These are phyloP conservation scores for Taxidea taxus DNA, from an alignment of 2,113 vertebrate genomes.

Conservation along the genomic window DNA sequence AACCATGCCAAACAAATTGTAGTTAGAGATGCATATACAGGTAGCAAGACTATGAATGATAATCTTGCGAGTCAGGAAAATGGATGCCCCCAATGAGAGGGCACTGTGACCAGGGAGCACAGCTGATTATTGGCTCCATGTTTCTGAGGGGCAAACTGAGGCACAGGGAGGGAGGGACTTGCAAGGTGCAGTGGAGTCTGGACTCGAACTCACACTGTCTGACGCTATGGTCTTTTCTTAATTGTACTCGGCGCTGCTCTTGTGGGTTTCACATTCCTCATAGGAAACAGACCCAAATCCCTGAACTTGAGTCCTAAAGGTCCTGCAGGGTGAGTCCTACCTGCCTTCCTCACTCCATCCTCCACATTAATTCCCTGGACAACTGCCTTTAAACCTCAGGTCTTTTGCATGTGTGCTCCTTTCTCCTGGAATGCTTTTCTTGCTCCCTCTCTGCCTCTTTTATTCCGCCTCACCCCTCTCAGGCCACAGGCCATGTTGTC, in stretches of 20 bases:
- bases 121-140: background rate
- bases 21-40: background rate
- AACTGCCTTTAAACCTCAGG: background rate
- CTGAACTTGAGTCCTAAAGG: background rate
- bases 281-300: background rate
- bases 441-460: background rate
- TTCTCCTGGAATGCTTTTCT: background rate
- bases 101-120: background rate
- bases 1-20: background rate
- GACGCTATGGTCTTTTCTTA: background rate
- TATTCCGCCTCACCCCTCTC: background rate
- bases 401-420: background rate
- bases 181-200: background rate
- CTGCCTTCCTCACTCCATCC: background rate
- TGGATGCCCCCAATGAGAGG: background rate
- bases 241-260: background rate
- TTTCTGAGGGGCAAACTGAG: background rate
- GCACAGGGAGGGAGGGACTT: background rate
- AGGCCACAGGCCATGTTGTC: background rate
- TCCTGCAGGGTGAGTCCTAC: background rate
- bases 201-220: background rate
- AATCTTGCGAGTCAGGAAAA: background rate
- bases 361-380: too few relatives aligned
- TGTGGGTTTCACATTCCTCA: background rate
- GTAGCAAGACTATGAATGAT: background rate